Conservation (phyloP, 1,140 invertebrate species). For the Phenacoccus solenopsis region DNA sequence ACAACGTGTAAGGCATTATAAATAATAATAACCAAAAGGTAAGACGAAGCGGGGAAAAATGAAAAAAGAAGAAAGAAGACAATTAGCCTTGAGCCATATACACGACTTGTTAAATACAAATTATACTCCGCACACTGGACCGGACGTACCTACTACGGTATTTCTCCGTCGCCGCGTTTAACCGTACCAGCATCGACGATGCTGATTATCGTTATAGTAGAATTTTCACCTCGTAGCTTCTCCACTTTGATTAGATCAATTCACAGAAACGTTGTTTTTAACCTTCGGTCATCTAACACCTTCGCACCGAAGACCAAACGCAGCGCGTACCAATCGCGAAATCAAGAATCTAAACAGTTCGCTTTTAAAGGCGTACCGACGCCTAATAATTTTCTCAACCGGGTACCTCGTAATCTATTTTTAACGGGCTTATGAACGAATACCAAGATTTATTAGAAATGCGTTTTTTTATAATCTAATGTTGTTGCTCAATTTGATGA, state of each 20-base stretch:
- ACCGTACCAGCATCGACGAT: neutral
- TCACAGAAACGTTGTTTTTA: neutral
- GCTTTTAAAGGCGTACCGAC: neutral
- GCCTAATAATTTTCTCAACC: neutral
- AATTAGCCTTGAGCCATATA: slow-evolving; percentile 1
- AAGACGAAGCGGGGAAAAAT: no score
- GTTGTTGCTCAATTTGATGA: slow-evolving; percentile 1
- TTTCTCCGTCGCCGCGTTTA: no score
- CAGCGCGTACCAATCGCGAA: neutral
- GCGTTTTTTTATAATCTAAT: no score
- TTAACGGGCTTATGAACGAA: neutral
- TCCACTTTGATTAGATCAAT: neutral
- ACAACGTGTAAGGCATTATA: neutral
- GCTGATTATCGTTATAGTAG: neutral
- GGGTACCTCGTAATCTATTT: neutral
- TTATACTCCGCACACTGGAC: neutral
- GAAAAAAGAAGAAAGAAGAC: neutral
- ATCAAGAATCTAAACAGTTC: neutral
- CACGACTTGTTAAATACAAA: slow-evolving; percentile 2
- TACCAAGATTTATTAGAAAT: neutral
- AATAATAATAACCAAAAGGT: no score
- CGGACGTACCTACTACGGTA: neutral
- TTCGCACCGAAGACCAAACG: neutral
- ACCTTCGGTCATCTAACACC: neutral
- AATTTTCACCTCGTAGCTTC: neutral